A percentile compares a stretch with the other conserved stretches of the same genome.
phyloP scores from a whole-genome alignment of 2,113 vertebrate species.

The Percopsis transmontana region DNA sequence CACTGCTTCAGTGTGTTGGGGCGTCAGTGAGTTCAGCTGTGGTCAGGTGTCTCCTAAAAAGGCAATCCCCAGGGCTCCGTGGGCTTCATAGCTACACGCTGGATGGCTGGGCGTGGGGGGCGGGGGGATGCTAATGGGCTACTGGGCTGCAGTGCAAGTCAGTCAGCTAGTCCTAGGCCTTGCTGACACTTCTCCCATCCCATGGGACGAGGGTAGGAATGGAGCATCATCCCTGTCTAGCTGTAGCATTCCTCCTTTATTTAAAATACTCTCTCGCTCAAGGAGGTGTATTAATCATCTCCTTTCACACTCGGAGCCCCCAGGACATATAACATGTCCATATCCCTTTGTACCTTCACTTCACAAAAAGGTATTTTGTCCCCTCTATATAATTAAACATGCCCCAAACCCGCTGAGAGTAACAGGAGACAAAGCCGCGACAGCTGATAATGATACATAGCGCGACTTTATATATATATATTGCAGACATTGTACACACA shows the following conservation, averaged over 20 bases:
- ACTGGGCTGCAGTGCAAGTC: constrained; percentile 67
- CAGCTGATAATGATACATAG: constrained; percentile 47
- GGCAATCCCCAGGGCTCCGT: constrained; percentile 78
- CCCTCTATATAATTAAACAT: too few species aligned
- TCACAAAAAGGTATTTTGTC: too few species aligned
- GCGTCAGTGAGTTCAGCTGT: constrained; percentile 35
- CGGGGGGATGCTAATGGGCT: constrained; percentile 54
- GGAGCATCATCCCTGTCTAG: constrained; percentile 36
- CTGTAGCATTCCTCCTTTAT: not conserved
- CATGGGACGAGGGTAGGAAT: constrained; percentile 50
- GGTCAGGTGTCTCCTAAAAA: constrained; percentile 81
- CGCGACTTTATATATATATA: constrained; percentile 60
- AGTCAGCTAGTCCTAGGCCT: constrained; percentile 71
- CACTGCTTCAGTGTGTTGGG: constrained; percentile 64
- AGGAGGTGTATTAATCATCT: constrained; percentile 18
- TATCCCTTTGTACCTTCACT: too few species aligned
- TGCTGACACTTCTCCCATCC: constrained; percentile 47
- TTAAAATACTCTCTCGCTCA: not conserved
- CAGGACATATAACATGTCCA: too few species aligned
- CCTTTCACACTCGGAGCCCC: too few species aligned
- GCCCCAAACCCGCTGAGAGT: constrained; percentile 6
- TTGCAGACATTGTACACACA: constrained; percentile 35
- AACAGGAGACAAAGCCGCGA: constrained; percentile 33
- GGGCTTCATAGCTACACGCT: constrained; percentile 53
- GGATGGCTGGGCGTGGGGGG: constrained; percentile 35